These are phyloP conservation scores for Petroica traversi DNA, from an alignment of 2,113 vertebrate species.

Conservation along the genomic window DNA sequence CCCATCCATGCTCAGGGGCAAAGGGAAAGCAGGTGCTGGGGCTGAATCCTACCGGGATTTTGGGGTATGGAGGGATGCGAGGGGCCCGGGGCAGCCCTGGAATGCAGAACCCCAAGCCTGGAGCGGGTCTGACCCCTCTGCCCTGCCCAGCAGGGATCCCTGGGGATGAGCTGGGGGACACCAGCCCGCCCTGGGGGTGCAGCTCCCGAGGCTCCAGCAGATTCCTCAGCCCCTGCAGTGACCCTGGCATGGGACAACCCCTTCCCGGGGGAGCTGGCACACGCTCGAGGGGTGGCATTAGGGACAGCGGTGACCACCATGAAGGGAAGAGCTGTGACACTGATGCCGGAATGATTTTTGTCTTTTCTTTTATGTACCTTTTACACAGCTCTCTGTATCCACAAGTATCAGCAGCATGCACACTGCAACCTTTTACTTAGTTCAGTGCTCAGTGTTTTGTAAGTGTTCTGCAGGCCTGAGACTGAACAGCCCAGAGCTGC, in stretches of 20 bases:
- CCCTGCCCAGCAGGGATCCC: rapidly evolving
- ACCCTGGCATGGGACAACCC: rapidly evolving
- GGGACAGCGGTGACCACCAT: rapidly evolving
- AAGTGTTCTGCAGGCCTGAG: too few relatives aligned
- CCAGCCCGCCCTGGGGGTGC: neutral
- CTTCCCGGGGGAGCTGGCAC: neutral
- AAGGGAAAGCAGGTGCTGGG: neutral
- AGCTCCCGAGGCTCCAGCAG: rapidly evolving
- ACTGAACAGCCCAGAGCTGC: too few relatives aligned
- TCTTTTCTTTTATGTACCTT: too few relatives aligned
- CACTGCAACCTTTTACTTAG: too few relatives aligned
- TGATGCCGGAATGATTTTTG: too few relatives aligned
- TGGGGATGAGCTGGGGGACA: neutral
- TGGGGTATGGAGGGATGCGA: neutral
- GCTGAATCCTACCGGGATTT: neutral
- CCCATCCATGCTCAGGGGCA: neutral
- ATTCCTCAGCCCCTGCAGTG: neutral
- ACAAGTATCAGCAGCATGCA: too few relatives aligned
- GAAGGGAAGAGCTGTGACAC: neutral
- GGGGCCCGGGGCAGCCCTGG: neutral
- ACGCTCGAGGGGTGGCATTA: rapidly evolving
- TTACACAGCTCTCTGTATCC: too few relatives aligned
- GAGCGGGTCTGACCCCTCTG: neutral
- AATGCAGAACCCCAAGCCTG: rapidly evolving
- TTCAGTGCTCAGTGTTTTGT: too few relatives aligned